Conservation (phyloP, 2,888 invertebrate species). For the Diloba caeruleocephala region DNA sequence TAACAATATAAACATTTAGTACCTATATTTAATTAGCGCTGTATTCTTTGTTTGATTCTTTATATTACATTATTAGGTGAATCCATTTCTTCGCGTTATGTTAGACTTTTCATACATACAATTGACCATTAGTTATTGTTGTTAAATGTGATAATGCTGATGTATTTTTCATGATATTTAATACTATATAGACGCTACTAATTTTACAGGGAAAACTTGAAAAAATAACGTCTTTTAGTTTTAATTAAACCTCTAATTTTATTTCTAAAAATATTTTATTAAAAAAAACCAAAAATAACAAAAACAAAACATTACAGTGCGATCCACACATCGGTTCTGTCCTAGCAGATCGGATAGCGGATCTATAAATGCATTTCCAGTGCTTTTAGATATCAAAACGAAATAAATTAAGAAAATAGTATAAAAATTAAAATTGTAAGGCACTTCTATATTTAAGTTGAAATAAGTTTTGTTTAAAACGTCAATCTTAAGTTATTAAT, state of each 20-base stretch:
- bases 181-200: conserved; percentile 49
- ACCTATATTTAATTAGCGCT: conserved; percentile 53
- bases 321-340: conserved; percentile 68
- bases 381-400: conserved; percentile 65
- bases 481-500: conserved; percentile 70
- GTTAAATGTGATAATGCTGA: conserved; percentile 51
- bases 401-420: conserved; percentile 72
- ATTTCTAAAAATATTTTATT: conserved; percentile 61
- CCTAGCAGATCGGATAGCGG: conserved; percentile 69
- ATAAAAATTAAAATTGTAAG: conserved; percentile 86
- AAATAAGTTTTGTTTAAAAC: conserved; percentile 74
- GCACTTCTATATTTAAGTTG: conserved; percentile 87
- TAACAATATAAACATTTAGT: conserved; percentile 49
- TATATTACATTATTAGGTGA: conserved; percentile 53
- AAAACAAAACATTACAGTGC: conserved; percentile 47
- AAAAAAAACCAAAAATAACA: conserved; percentile 58
- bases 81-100: conserved; percentile 57
- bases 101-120: conserved; percentile 64
- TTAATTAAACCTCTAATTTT: conserved; percentile 43
- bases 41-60: conserved; percentile 58
- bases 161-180: conserved; percentile 42
- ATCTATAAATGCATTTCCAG: conserved; percentile 85
- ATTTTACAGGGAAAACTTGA: conserved; percentile 44
- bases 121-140: conserved; percentile 81
- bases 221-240: conserved; percentile 46